Evolutionary conservation across 2,888 invertebrate species (phyloP).

Genomic region (Melitaea athalia): DNA sequence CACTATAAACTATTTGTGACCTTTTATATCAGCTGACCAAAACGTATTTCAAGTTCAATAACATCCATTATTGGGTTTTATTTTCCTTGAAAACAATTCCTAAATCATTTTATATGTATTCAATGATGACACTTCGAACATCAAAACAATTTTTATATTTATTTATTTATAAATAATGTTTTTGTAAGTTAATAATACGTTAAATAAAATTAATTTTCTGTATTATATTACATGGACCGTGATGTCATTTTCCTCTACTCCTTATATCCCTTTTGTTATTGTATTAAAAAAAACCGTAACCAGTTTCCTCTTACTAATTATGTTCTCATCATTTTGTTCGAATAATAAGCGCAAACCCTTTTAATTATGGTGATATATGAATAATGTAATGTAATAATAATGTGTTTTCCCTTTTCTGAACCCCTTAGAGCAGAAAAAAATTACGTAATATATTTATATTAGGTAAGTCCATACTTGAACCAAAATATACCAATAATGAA

Average conservation of each 20-base stretch:
- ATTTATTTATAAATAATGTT: constrained; percentile 75
- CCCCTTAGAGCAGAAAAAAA: not conserved
- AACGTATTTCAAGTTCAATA: constrained; percentile 65
- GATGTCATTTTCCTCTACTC: constrained; percentile 51
- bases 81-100: constrained; percentile 32
- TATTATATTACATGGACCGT: constrained; percentile 64
- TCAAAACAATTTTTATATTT: constrained; percentile 61
- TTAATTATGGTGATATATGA: not conserved
- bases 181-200: constrained; percentile 75
- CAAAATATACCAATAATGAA: not conserved
- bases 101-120: constrained; percentile 51
- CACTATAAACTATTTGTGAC: constrained; percentile 65
- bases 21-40: constrained; percentile 64
- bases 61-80: constrained; percentile 46
- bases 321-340: not conserved
- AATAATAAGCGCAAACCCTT: not conserved
- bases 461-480: not conserved
- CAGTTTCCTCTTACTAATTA: constrained; percentile 3
- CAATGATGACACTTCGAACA: constrained; percentile 62
- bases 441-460: no score
- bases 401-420: not conserved
- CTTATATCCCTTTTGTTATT: not conserved
- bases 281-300: not conserved
- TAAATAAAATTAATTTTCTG: constrained; percentile 77
- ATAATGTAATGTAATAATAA: no score